These are phyloP conservation scores for Channa argus DNA, from an alignment of 2,113 vertebrate species.

Conservation along the genomic window DNA sequence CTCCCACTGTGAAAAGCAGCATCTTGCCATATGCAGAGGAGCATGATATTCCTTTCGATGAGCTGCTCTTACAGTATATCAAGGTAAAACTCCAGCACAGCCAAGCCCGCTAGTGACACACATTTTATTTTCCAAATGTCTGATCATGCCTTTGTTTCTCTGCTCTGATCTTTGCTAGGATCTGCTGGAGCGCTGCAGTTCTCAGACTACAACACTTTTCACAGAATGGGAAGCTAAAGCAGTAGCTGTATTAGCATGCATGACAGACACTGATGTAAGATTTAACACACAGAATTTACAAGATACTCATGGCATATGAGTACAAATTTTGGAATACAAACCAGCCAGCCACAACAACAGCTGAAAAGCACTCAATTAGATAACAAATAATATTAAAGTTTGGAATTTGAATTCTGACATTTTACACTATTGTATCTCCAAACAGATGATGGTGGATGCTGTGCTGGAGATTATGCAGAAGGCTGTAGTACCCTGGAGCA, in stretches of 20 bases:
- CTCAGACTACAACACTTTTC: conserved; percentile 90
- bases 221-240: conserved; percentile 97
- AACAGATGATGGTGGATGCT: conserved; percentile 92
- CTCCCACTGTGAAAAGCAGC: conserved; percentile 85
- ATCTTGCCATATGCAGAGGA: conserved; percentile 89
- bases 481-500: conserved; percentile 93
- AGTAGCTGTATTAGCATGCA: conserved; percentile 90
- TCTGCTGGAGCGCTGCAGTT: conserved; percentile 89
- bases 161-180: conserved; percentile 80
- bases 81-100: conserved; percentile 82
- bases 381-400: too few relatives aligned
- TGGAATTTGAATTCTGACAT: conserved; percentile 1
- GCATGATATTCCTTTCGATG: conserved; percentile 88
- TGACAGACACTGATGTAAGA: conserved; percentile 91
- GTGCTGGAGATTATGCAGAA: conserved; percentile 95
- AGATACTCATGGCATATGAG: neutral
- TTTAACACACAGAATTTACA: neutral
- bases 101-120: neutral
- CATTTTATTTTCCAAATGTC: neutral
- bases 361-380: neutral
- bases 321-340: neutral
- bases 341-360: neutral
- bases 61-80: conserved; percentile 92
- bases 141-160: neutral
- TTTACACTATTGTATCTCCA: conserved; percentile 14